A percentile compares a stretch with the other conserved stretches of the same genome.
Evolutionary conservation across 2,797 vertebrate genomes (phyloP).

Genomic region (Karalla daura): DNA sequence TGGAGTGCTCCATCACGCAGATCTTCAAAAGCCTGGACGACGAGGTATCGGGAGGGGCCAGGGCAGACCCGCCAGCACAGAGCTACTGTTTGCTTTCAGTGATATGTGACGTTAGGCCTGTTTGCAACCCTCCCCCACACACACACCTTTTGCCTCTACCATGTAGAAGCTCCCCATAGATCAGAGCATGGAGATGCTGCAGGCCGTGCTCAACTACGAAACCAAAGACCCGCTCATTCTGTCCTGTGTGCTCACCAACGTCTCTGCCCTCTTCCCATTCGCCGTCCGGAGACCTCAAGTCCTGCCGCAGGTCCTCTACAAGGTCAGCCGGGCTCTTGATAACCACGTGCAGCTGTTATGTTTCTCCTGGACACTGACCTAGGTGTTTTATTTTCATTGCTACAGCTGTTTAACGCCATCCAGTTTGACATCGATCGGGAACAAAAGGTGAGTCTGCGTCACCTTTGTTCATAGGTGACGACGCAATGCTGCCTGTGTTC

Average conservation of each 20-base stretch:
- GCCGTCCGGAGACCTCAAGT: constrained; percentile 86
- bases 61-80: background rate
- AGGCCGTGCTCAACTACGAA: constrained; percentile 90
- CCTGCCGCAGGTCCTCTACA: constrained; percentile 90
- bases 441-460: constrained; percentile 86
- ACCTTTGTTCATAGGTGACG: background rate
- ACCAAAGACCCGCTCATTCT: constrained; percentile 94
- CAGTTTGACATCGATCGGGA: constrained; percentile 92
- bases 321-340: constrained; percentile 80
- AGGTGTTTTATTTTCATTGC: constrained; percentile 9
- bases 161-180: constrained; percentile 89
- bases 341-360: too few species aligned
- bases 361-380: background rate
- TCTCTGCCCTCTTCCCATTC: constrained; percentile 94
- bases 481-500: background rate
- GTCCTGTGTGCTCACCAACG: constrained; percentile 93
- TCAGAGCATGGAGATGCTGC: constrained; percentile 91
- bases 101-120: background rate
- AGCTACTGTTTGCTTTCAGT: background rate
- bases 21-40: constrained; percentile 89
- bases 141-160: background rate
- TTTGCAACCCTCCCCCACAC: too few species aligned
- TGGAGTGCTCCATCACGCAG: constrained; percentile 90
- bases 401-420: constrained; percentile 90
- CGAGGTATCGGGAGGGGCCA: constrained; percentile 82